A percentile compares a stretch with the other conserved stretches of the same genome.
These are phyloP conservation scores for Chaetodon auriga DNA, from an alignment of 2,113 vertebrate genomes.

Conservation along the genomic window DNA sequence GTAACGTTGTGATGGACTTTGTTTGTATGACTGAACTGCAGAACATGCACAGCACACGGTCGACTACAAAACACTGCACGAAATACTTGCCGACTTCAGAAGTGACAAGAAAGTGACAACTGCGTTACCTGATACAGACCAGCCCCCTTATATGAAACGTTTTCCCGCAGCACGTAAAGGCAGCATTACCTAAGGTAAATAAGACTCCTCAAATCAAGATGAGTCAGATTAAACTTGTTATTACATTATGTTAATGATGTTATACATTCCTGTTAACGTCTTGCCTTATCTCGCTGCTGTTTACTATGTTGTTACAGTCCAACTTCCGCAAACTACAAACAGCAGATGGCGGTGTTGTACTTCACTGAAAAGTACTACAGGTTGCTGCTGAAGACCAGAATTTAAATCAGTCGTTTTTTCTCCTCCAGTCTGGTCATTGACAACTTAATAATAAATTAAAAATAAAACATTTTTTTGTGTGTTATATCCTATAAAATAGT, in stretches of 20 bases:
- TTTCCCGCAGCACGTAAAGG: not conserved
- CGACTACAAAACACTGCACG: too few relatives aligned
- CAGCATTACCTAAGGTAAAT: not conserved
- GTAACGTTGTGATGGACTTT: too few relatives aligned
- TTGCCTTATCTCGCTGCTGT: not conserved
- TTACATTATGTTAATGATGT: not conserved
- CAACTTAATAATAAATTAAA: not conserved
- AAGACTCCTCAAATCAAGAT: too few relatives aligned
- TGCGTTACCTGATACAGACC: not conserved
- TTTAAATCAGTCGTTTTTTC: too few relatives aligned
- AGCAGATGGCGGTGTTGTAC: conserved; percentile 56
- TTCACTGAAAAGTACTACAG: not conserved
- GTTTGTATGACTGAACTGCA: too few relatives aligned
- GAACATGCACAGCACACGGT: too few relatives aligned
- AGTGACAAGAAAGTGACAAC: not conserved
- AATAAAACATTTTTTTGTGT: not conserved
- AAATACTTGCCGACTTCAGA: not conserved
- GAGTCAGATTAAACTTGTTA: not conserved
- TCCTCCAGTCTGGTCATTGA: not conserved
- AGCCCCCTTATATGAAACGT: not conserved
- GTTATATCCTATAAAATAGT: not conserved
- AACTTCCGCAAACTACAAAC: conserved; percentile 15
- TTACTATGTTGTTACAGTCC: too few relatives aligned
- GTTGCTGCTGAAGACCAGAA: not conserved
- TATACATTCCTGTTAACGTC: not conserved